Evolutionary conservation across 2,888 invertebrate genomes (phyloP).

Genomic region (Auanema freiburgensis): DNA sequence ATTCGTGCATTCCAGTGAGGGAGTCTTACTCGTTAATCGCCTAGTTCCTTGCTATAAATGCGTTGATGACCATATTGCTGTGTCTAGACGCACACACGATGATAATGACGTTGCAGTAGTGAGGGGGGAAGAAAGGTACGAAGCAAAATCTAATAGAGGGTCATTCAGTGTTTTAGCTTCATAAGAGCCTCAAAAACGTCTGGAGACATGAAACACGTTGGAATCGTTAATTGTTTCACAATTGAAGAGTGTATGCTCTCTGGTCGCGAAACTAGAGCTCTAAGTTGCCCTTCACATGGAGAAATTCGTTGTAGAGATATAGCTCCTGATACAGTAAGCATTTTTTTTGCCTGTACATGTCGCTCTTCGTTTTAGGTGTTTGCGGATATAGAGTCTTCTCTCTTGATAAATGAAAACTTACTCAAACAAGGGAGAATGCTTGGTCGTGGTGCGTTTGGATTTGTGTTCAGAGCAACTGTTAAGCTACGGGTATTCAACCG

Average conservation of each 20-base stretch:
- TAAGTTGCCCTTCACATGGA: slow-evolving; percentile 81
- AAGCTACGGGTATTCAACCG: slow-evolving; percentile 22
- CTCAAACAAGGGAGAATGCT: slow-evolving; percentile 75
- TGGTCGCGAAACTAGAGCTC: slow-evolving; percentile 62
- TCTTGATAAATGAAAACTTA: slow-evolving; percentile 80
- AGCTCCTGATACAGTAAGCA: slow-evolving; percentile 81
- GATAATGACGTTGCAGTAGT: slow-evolving; percentile 18
- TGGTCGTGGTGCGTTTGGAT: slow-evolving; percentile 97
- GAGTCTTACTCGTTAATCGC: slow-evolving; percentile 88
- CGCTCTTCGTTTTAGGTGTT: slow-evolving; percentile 22
- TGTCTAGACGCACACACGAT: slow-evolving; percentile 21
- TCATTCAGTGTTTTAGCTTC: not conserved
- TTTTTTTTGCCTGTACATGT: not conserved
- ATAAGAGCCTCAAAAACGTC: slow-evolving; percentile 26
- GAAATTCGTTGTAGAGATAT: slow-evolving; percentile 77
- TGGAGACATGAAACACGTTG: slow-evolving; percentile 29
- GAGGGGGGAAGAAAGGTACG: slow-evolving; percentile 11
- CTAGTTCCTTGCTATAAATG: slow-evolving; percentile 90
- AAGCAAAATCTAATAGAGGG: not conserved
- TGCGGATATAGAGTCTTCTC: slow-evolving; percentile 59
- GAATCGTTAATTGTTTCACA: slow-evolving; percentile 73
- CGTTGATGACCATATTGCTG: slow-evolving; percentile 66
- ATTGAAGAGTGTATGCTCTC: slow-evolving; percentile 86
- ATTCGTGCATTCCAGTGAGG: slow-evolving; percentile 95
- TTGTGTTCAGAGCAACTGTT: slow-evolving; percentile 80